Base-by-base conservation (phyloP, 2,113 vertebrate genomes). In the Myotis brandtii region DNA sequence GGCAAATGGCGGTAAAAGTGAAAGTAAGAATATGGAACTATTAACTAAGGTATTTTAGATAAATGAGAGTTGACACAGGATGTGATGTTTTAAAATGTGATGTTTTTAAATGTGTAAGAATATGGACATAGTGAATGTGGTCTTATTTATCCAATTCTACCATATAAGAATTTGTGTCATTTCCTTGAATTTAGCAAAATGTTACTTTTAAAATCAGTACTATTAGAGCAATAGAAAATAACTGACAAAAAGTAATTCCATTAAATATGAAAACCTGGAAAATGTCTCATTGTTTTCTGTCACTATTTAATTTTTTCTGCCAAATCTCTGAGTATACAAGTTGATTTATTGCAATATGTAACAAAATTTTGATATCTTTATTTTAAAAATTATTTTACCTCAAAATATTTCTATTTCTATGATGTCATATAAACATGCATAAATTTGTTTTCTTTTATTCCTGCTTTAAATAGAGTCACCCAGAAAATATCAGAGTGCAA, bases 181-280 rank as follows among this genome's bases (percentile, higher is more conserved):
- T 69, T 81, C 2, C 46, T 73, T 90, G 10, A 76, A 72, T 82
- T 89, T 64, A 92, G 7, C 14, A 94, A 93, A 93, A 86, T 77
- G 12, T 46, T 85, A 32, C 30, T 30, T 66, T 73, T 86, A 77
- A 1, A 72, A 92, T 40, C 4, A 34, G 54, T 89, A 56, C 13
- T 70, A 64, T 46, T 14, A 5, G 1, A 77, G 30, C 2, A 66
- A 64, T 30, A 76, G 16, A 84, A n/a, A 46, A 4, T 76, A 81
- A 89, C 32, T 43, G 14, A 32, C 4, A 48, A 70, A 86, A 69
- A 1, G 13, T 50, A 50, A 50, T 50, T 40, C 20, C 3, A 52
- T 86, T 62, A 48, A 30, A 93, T 20, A 80, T 80, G n/a, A 34
- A 62, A 91, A 79, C 0, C 2, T 48, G 9, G 1, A 62, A 14